Evolutionary conservation across 2,797 vertebrate species (phyloP), one percentile per base, ranked within the genome.

Genomic region (Scyliorhinus canicula): DNA sequence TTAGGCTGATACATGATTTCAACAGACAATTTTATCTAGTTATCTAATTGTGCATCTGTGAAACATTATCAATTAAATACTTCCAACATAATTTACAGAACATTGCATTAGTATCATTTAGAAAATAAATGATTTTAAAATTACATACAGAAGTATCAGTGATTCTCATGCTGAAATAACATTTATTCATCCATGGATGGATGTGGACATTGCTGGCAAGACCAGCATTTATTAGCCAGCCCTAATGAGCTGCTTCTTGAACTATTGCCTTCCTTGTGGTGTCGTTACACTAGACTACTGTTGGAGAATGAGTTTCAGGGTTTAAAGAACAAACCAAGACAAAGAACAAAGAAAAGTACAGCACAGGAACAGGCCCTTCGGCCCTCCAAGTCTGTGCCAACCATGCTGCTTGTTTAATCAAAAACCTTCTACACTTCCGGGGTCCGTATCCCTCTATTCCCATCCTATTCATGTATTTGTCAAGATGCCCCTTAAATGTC

Each of bases 21-120:
- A 24, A 28, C 16, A 35, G 67, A 93, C 65, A 93, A 71, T 52
- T 71, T n/a, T 69, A 47, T 44, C 44, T 50, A 71, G 47, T 93
- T 47, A 52, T 93, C 69, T 50, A 93, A 71, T 71, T 93, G 69
- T 71, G 35, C 91, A 65, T 93, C n/a, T 47, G 90, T 67, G 60
- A 67, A 93, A 93, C 60, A 93, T 93, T 93, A 47, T 44, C 50
- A 71, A 52, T 52, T 93, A 93, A 19, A 52, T 52, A 16, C 5
- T 50, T 93, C 19, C 47, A 31, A 11, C 65, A 71, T 69, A 26
- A 60, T 50, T 69, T 93, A 52, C 44, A 71, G 93, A 93, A 71
- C 65, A 93, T 47, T 93, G 65, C 65, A 26, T 50, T 71, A 71
- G 4, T 69, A 24, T 31, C 67, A 71, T 35, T 35, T 93, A 35